Evolutionary conservation across 2,888 invertebrate species (phyloP), one percentile per base, ranked within the genome.

Genomic region (Blastobasis adustella): DNA sequence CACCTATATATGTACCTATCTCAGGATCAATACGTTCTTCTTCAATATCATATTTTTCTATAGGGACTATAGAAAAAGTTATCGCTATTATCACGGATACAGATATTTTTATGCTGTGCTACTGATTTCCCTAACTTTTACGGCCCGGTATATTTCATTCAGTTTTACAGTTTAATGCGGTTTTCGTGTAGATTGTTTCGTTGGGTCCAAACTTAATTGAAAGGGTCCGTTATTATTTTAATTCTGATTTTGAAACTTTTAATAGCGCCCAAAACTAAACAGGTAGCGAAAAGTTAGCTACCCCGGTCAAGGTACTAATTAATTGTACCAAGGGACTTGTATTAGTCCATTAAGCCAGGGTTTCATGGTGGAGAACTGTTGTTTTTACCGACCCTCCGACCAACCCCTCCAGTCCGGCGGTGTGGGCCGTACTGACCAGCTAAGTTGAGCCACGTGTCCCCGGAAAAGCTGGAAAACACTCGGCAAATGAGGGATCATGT

Each of bases 321-420:
- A 87, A 86, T 84, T 79, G 73, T 64, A 65, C 65, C 72, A 65
- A 69, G 72, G 78, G 77, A 76, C 61, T 67, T 67, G 70, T 63
- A 69, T 65, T 71, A 79, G 80, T 82, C 84, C 85, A 88, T 87
- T 87, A 88, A 75, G 74, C 81, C 67, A 42, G 64, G 68, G 67
- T 65, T 71, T 72, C 73, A 70, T 73, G 70, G 76, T 72, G 74
- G 77, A 71, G 77, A 70, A 73, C 73, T 74, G 76, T 78, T 80
- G 73, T 80, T 79, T 78, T 75, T 75, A 71, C 69, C 72, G 69
- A 71, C 81, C 80, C 80, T 76, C 69, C 64, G 59, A 59, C 62
- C 61, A 74, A 79, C 82, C 82, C 85, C 82, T 63, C 73, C 73
- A 76, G 80, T 79, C 76, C 83, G 70, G 73, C 67, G 57, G 58